Evolutionary conservation across 2,888 invertebrate genomes (phyloP).

Genomic region (Polyommatus iphigenia): DNA sequence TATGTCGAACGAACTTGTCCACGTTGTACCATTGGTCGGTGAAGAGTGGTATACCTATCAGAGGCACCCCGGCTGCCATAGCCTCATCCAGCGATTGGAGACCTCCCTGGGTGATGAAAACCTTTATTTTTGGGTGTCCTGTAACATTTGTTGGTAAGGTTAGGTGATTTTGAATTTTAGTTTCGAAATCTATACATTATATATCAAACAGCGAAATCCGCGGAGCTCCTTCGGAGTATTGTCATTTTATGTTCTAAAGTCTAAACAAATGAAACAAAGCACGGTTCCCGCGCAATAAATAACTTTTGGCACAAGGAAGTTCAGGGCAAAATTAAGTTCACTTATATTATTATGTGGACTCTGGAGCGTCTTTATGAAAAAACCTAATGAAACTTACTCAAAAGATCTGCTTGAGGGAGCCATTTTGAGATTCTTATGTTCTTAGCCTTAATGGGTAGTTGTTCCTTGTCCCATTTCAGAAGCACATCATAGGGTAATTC

Average conservation of each 20-base stretch:
- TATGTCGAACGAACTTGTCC: constrained; percentile 36
- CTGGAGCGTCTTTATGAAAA: background rate
- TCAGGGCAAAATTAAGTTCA: too few species aligned
- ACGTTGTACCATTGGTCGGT: constrained; percentile 37
- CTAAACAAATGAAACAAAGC: too few species aligned
- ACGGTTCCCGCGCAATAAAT: too few species aligned
- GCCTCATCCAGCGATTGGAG: constrained; percentile 38
- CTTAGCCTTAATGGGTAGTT: constrained; percentile 35
- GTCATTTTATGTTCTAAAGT: too few species aligned
- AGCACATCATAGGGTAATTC: constrained; percentile 37
- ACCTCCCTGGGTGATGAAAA: constrained; percentile 38
- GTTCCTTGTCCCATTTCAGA: constrained; percentile 39
- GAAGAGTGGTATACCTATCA: constrained; percentile 38
- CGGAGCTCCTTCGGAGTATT: too few species aligned
- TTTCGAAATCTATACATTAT: too few species aligned
- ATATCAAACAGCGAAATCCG: too few species aligned
- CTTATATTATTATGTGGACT: too few species aligned
- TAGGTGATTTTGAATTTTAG: background rate
- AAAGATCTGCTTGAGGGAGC: constrained; percentile 40
- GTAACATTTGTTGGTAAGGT: constrained; percentile 4
- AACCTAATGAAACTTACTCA: constrained; percentile 38
- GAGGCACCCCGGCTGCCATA: constrained; percentile 36
- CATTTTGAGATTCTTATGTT: constrained; percentile 40
- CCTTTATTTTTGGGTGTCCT: constrained; percentile 36
- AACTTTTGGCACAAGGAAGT: too few species aligned